Evolutionary conservation across 2,797 vertebrate species (phyloP).

Genomic region (Trichosurus vulpecula): DNA sequence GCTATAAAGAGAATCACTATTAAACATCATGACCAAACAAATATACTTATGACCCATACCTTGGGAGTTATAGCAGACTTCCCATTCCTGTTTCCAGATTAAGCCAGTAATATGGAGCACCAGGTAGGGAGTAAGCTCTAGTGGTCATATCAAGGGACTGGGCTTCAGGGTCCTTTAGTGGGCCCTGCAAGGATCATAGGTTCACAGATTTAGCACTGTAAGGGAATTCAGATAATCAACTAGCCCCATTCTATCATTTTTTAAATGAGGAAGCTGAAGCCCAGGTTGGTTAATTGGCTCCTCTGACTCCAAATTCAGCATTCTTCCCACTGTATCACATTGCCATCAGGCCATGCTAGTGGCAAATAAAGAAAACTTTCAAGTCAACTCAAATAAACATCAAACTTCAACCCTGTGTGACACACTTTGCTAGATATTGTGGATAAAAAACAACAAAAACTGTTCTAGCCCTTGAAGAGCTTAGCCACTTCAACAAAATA

Average conservation of each 20-base stretch:
- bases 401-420: neutral
- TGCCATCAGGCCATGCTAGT: neutral
- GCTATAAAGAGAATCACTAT: neutral
- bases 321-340: neutral
- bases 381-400: neutral
- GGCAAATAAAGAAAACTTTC: neutral
- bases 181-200: neutral
- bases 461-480: neutral
- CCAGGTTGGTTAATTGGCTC: neutral
- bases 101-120: neutral
- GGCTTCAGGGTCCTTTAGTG: neutral
- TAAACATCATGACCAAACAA: neutral
- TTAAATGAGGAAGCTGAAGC: neutral
- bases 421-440: neutral
- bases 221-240: neutral
- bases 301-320: neutral
- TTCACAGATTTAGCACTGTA: neutral
- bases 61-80: neutral
- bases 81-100: neutral
- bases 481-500: neutral
- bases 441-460: neutral
- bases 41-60: neutral
- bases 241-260: neutral
- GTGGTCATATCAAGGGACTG: neutral
- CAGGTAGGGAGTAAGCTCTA: neutral